phyloP scores from a whole-genome alignment of 1,140 invertebrate species.

The Thalassaphorura encarpata region DNA sequence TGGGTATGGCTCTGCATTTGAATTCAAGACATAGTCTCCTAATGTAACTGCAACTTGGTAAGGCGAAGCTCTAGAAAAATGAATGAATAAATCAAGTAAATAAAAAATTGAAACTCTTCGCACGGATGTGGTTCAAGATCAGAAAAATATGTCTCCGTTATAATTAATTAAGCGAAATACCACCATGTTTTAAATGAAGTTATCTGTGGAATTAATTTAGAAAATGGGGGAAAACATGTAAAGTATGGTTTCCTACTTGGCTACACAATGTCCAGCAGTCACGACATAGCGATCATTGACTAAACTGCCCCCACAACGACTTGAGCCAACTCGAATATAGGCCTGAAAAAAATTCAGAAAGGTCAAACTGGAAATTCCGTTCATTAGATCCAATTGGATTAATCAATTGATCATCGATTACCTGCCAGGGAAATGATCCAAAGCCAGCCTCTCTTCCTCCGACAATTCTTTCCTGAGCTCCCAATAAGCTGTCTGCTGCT shows the following conservation, averaged over 20 bases:
- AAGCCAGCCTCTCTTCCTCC: conserved; percentile 64
- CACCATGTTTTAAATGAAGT: too few relatives aligned
- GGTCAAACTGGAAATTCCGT: too few relatives aligned
- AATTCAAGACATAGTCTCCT: conserved; percentile 89
- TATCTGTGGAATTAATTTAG: not conserved
- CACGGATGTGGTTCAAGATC: too few relatives aligned
- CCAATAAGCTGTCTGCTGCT: conserved; percentile 58
- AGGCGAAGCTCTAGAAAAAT: conserved; percentile 56
- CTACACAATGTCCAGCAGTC: conserved; percentile 93
- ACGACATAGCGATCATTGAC: conserved; percentile 86
- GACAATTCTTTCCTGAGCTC: conserved; percentile 77
- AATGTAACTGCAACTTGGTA: conserved; percentile 82
- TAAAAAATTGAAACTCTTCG: too few relatives aligned
- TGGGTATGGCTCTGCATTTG: conserved; percentile 74
- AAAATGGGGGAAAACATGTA: not conserved
- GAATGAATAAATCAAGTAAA: not conserved
- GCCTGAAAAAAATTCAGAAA: conserved; percentile 48
- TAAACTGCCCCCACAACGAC: conserved; percentile 86
- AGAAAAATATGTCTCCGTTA: too few relatives aligned
- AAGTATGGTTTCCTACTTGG: conserved; percentile 47
- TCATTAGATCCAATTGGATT: too few relatives aligned
- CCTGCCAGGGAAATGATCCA: conserved; percentile 90
- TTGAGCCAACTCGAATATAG: conserved; percentile 82
- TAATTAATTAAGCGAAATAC: too few relatives aligned
- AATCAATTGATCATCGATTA: conserved; percentile 37